Base-by-base conservation (phyloP, 1,140 invertebrate species). In the Zaprionus africanus region DNA sequence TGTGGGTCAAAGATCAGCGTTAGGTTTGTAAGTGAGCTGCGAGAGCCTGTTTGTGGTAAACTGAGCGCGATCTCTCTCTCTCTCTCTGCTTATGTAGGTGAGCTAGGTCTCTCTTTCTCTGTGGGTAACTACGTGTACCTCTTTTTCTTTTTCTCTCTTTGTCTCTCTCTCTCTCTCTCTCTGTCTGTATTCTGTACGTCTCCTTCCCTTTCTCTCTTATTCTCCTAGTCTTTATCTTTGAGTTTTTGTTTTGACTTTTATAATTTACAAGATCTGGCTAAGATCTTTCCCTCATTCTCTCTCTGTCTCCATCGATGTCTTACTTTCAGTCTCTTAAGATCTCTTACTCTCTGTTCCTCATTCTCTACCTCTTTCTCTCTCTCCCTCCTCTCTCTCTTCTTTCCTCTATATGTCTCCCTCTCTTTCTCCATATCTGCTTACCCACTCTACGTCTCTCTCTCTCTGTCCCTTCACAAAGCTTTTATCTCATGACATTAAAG, bases 1-100 rank as follows among this genome's bases (percentile, higher is more conserved):
- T 70, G 51, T 54, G 46, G 19, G 22, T 57, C 59, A 70, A 63
- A 76, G 73, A 34, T 76, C 65, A 22, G 7, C 31, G n/a, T 43
- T 61, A 19, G 22, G n/a, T 17, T 28, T 4, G 5, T 0, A 15
- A 19, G 4, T 60, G 19, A 15, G 6, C 26, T 2, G 1, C 13
- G 26, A 13, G 19, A 24, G n/a, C 41, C 41, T 46, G 41, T 46
- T 46, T 15, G 9, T 38, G 36, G 5, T 15, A 15, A 38, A 38
- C 36, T 38, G 13, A 13, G 36, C 4, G 36, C 13, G 22, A 1
- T 1, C 22, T 22, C 22, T 22, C 22, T 22, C 22, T 22, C 22
- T 22, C 22, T 19, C 7, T 11, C n/a, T 19, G 5, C 15, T n/a
- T 38, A 34, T 34, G 36, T 13, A 38, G 36, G 36, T 38, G 13